Conservation (phyloP, 2,888 invertebrate species). For the Chrysomela aeneicollis region DNA sequence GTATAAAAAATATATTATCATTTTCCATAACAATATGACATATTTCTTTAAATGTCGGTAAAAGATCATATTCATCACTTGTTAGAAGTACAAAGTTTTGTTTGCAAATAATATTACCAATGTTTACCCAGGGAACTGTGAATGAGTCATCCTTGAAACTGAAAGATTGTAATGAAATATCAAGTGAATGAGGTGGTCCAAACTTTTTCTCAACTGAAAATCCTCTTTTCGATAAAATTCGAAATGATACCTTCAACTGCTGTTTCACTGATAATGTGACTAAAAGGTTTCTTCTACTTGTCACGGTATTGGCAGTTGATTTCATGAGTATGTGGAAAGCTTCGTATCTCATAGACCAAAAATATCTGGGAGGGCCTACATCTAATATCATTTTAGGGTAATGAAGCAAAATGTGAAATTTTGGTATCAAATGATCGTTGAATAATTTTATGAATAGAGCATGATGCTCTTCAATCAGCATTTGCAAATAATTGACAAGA, state of each 20-base stretch:
- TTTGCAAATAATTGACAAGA: conserved; percentile 2
- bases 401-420: conserved; percentile 26
- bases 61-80: background rate
- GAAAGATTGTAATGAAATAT: background rate
- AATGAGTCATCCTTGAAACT: background rate
- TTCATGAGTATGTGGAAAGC: conserved; percentile 25
- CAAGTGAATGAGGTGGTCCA: background rate
- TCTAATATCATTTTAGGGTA: conserved; percentile 24
- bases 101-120: conserved; percentile 2
- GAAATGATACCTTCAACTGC: conserved; percentile 21
- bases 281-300: conserved; percentile 14
- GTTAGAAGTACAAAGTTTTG: conserved; percentile 5
- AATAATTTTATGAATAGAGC: conserved; percentile 18
- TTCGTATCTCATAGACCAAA: conserved; percentile 32
- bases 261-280: conserved; percentile 21
- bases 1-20: background rate
- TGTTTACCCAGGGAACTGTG: conserved; percentile 3
- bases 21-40: background rate
- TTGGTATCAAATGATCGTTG: conserved; percentile 26
- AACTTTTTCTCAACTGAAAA: conserved; percentile 8
- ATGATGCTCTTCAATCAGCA: conserved; percentile 25
- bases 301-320: conserved; percentile 13
- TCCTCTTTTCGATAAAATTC: conserved; percentile 19
- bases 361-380: conserved; percentile 25
- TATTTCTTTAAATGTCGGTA: conserved; percentile 9